Base-by-base conservation (phyloP, 2,797 vertebrate species). In the Harpagifer antarcticus region DNA sequence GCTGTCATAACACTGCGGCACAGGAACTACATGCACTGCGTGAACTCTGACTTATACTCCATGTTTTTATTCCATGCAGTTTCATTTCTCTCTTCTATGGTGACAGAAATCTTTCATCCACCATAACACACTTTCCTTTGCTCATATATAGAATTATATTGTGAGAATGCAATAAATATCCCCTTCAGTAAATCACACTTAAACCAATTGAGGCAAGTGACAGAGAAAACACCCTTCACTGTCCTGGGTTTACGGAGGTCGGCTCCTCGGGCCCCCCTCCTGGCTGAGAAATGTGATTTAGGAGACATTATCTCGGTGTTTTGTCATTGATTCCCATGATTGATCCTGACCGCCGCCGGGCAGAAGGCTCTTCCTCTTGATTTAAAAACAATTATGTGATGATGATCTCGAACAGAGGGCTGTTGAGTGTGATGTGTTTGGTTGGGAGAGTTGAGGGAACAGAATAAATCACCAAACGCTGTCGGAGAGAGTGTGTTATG, bases 311-410 rank as follows among this genome's bases (percentile, higher is more conserved):
- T 87, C 72, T 82, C 72, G 58, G 70, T 77, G 75, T 86, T 90
- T 85, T 87, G 74, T 86, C 84, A 90, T 78, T 69, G 83, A 91
- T 90, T 88, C 70, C 55, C 69, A 68, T 88, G 91, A 91, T 86
- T 91, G 89, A 91, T 92, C 75, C 68, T 1, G 16, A 43, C 49
- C 70, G 78, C 80, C n/a, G 23, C 77, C 61, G 72, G 78, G 81
- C 80, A 59, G 55, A 63, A 19, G 74, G 53, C 57, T 80, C 85
- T 88, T 88, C 82, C 81, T 90, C 75, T 89, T 92, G 89, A 92
- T 92, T 93, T 92, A 91, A 92, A 91, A 86, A 83, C 87, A 90
- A 90, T 91, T 90, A 90, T 78, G 71, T 76, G 88, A 86, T 83
- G 87, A 87, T 90, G 90, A 92, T 92, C 88, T 89, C 17, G 71